These are phyloP conservation scores for Lathamus discolor DNA, from an alignment of 2,113 vertebrate species.

Conservation along the genomic window DNA sequence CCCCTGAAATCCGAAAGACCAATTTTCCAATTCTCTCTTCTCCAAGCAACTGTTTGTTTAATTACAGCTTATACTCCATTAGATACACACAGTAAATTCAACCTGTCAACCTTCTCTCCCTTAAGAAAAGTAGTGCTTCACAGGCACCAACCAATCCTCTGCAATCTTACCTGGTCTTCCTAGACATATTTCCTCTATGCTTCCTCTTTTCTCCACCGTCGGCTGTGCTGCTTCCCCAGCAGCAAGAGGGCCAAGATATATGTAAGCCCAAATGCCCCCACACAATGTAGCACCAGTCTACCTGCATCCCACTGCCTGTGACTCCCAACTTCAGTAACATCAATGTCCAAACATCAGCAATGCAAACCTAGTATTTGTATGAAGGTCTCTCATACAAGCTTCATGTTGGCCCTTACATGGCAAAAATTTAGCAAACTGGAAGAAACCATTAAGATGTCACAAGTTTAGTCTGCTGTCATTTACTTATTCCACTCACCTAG, in stretches of 20 bases:
- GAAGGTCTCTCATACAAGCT: fast-evolving
- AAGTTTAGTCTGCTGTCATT: background rate
- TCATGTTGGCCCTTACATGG: background rate
- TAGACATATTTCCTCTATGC: background rate
- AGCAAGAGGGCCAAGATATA: background rate
- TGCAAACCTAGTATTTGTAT: background rate
- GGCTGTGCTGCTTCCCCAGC: background rate
- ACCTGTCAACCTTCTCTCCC: background rate
- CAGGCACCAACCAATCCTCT: background rate
- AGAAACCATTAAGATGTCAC: background rate
- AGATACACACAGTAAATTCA: background rate
- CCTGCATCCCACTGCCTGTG: fast-evolving
- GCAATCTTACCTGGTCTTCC: background rate
- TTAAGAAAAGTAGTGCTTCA: background rate
- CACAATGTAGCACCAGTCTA: fast-evolving
- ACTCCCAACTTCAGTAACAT: background rate
- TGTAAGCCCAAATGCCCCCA: background rate
- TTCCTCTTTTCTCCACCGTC: background rate
- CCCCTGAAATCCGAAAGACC: background rate
- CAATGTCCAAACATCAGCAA: background rate
- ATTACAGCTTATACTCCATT: background rate
- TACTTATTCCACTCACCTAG: background rate
- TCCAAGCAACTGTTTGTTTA: background rate
- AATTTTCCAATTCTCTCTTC: background rate
- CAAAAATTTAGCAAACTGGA: background rate